Evolutionary conservation across 1,140 invertebrate species (phyloP).

Genomic region (Atta cephalotes): DNA sequence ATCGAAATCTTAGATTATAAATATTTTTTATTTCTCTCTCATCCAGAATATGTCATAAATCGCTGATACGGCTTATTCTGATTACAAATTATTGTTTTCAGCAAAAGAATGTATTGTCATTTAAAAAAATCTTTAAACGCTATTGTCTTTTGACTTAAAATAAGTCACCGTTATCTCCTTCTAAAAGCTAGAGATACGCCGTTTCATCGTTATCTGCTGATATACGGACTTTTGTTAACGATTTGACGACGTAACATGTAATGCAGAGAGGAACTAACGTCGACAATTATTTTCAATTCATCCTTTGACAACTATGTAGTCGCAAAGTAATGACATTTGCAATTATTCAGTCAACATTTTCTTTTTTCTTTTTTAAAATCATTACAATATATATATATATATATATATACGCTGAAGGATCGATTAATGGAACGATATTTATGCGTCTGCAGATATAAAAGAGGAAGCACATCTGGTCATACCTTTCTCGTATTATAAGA

Average conservation of each 20-base stretch:
- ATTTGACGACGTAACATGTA: background rate
- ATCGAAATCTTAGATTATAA: background rate
- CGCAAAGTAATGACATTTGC: background rate
- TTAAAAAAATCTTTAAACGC: background rate
- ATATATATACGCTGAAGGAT: background rate
- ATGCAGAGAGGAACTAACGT: background rate
- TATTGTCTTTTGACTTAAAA: background rate
- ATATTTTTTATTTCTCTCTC: background rate
- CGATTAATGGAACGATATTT: background rate
- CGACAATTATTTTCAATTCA: conserved; percentile 14
- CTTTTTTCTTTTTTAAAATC: background rate
- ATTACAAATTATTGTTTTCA: background rate
- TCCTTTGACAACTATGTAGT: conserved; percentile 7
- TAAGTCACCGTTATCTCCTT: conserved; percentile 25
- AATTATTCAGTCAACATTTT: background rate
- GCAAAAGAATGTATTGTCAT: background rate
- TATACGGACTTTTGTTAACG: conserved; percentile 30
- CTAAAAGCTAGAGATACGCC: conserved; percentile 14
- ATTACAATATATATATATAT: conserved; percentile 22
- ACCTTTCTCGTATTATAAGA: background rate
- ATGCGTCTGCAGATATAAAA: background rate
- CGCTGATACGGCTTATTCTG: background rate
- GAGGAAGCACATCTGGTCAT: conserved; percentile 13
- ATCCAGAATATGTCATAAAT: background rate
- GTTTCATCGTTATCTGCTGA: conserved; percentile 36